A percentile compares a stretch with the other conserved stretches of the same genome.
phyloP scores from a whole-genome alignment of 1,140 invertebrate genomes.

The Geopemphigus sp. region DNA sequence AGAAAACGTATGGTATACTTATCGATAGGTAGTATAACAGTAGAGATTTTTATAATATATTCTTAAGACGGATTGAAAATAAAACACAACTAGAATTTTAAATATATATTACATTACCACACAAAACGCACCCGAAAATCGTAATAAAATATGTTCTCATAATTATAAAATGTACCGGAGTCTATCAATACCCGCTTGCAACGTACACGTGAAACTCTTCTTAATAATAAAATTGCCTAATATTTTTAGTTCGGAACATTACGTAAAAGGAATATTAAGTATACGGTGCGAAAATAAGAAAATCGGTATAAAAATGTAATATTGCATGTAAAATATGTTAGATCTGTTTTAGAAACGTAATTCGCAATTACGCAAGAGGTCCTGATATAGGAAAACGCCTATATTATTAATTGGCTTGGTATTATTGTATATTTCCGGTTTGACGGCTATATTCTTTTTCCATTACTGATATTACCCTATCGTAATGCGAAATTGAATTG shows the following conservation, averaged over 20 bases:
- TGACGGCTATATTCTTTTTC: not conserved
- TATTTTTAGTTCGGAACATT: not conserved
- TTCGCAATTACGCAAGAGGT: not conserved
- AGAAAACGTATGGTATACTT: not conserved
- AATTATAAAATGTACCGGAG: not conserved
- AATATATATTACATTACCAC: not conserved
- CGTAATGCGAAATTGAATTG: slow-evolving; percentile 6
- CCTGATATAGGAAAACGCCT: slow-evolving; percentile 21
- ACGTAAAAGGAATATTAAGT: not conserved
- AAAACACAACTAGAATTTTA: not conserved
- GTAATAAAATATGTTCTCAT: not conserved
- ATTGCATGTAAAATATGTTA: slow-evolving; percentile 9
- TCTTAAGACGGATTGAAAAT: not conserved
- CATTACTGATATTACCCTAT: not conserved
- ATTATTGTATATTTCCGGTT: slow-evolving; percentile 13
- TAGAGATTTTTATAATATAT: not conserved
- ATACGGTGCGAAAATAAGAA: slow-evolving; percentile 16
- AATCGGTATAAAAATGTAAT: slow-evolving; percentile 7
- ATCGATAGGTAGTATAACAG: not conserved
- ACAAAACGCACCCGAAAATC: not conserved
- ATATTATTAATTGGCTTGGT: not conserved
- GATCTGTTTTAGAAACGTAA: not conserved
- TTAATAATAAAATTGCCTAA: slow-evolving; percentile 8
- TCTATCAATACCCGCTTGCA: not conserved
- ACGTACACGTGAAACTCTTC: slow-evolving; percentile 7